phyloP scores from a whole-genome alignment of 2,888 invertebrate species.

The Dorcus hopei region DNA sequence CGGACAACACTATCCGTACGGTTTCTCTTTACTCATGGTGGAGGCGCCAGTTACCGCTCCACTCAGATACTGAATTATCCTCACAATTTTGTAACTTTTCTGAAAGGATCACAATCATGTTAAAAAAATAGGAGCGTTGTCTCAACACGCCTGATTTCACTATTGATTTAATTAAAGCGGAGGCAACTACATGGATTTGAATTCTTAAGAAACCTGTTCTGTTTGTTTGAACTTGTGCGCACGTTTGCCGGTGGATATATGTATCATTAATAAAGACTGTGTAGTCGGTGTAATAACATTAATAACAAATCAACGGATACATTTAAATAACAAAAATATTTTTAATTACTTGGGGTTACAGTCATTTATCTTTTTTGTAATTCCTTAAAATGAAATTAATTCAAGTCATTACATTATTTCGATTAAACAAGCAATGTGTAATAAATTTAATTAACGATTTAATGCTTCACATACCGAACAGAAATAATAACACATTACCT shows the following conservation, averaged over 20 bases:
- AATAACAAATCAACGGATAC: too few species aligned
- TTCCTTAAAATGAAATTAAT: too few species aligned
- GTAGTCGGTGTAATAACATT: too few species aligned
- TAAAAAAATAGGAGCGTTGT: slow-evolving; percentile 30
- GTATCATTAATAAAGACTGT: too few species aligned
- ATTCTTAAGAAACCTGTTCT: neutral
- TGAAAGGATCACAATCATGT: slow-evolving; percentile 28
- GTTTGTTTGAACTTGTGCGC: slow-evolving; percentile 1
- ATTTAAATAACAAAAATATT: too few species aligned
- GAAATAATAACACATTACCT: too few species aligned
- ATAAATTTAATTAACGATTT: too few species aligned
- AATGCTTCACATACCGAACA: too few species aligned
- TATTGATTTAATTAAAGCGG: slow-evolving; percentile 28
- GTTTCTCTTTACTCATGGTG: slow-evolving; percentile 16
- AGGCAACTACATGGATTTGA: neutral
- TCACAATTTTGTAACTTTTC: slow-evolving; percentile 29
- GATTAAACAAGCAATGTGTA: too few species aligned
- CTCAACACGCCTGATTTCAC: slow-evolving; percentile 22
- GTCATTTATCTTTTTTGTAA: too few species aligned
- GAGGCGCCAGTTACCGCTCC: slow-evolving; percentile 27
- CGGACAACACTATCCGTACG: slow-evolving; percentile 4
- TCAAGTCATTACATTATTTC: too few species aligned
- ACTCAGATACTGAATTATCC: slow-evolving; percentile 13
- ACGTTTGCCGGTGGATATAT: neutral
- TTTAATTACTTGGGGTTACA: too few species aligned